These are phyloP conservation scores for Bungarus multicinctus DNA, from an alignment of 2,113 vertebrate genomes.

Conservation along the genomic window DNA sequence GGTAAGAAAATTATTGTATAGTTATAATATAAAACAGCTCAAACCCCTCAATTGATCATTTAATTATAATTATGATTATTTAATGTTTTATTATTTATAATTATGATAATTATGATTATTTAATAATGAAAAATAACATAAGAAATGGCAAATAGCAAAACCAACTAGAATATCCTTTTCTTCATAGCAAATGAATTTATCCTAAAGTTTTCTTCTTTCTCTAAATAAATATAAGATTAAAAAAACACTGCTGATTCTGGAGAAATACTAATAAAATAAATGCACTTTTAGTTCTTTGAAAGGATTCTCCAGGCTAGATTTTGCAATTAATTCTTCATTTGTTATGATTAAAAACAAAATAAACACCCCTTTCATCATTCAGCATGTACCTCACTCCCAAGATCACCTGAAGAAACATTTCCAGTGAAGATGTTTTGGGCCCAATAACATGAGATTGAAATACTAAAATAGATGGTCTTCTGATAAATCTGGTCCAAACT, in stretches of 20 bases:
- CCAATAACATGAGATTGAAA: background rate
- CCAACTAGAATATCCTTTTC: background rate
- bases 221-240: background rate
- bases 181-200: background rate
- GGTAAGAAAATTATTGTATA: background rate
- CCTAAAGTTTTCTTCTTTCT: background rate
- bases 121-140: background rate
- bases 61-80: background rate
- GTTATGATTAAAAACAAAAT: background rate
- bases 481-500: background rate
- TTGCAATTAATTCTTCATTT: background rate
- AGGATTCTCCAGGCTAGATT: background rate
- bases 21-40: background rate
- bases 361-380: background rate
- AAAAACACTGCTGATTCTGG: background rate
- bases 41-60: background rate
- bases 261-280: background rate
- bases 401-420: background rate
- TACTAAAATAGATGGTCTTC: background rate
- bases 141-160: background rate
- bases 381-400: background rate
- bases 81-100: background rate
- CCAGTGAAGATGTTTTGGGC: background rate
- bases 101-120: background rate
- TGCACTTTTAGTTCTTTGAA: background rate